Evolutionary conservation across 2,113 vertebrate species (phyloP), one percentile per base, ranked within the genome.

Genomic region (Notiomystis cincta): DNA sequence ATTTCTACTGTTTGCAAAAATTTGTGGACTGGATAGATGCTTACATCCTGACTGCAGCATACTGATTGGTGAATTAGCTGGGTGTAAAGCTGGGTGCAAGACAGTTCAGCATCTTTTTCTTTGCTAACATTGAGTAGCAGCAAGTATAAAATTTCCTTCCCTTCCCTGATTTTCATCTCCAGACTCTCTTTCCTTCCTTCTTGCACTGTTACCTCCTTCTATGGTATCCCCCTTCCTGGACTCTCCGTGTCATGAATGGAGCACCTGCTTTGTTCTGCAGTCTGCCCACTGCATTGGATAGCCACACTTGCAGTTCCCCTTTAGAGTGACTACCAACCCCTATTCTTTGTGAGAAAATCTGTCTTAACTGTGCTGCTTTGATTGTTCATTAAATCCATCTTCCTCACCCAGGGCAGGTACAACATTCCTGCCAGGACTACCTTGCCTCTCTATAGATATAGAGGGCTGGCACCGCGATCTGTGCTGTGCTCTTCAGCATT

Each of bases 191-290:
- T 53, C 28, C 37, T 73, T 72, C 38, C 35, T 51, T 82, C 23
- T 73, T 78, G 25, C 20, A 25, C 15, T 56, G 44, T 4, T 37
- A 50, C 2, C n/a, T 82, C 28, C 47, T 67, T 61, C n/a, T 53
- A 1, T 47, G 45, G 11, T n/a, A 1, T 27, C 8, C 5, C 2
- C 13, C 16, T n/a, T 50, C 22, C 42, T 16, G 3, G 1, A 6
- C 24, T 87, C 31, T 76, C 77, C 7, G 3, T 50, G 13, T 50
- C 8, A 30, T 15, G 30, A 70, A 56, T 20, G 45, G 62, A 28
- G 31, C 37, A 37, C 19, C 9, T 38, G 33, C 30, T 56, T 72
- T 81, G 14, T 51, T 40, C 69, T 45, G 64, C 44, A 80, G 31
- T 45, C 48, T 73, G 54, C 54, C 40, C 2, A 1, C 0, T 0